A percentile compares a stretch with the other conserved stretches of the same genome.
phyloP scores from a whole-genome alignment of 2,888 invertebrate species.

The Drosophila ustulata region DNA sequence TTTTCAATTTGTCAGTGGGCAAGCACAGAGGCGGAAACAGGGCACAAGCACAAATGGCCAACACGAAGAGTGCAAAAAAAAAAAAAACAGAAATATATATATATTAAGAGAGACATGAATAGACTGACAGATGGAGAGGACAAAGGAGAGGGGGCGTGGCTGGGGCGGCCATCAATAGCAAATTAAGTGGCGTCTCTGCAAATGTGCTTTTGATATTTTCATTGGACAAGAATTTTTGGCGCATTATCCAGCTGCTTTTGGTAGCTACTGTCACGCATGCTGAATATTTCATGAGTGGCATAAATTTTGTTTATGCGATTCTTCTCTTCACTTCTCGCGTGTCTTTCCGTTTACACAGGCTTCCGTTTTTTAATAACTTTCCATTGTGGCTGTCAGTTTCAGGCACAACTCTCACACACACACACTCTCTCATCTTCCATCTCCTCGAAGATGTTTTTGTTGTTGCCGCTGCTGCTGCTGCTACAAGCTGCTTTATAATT shows the following conservation, averaged over 20 bases:
- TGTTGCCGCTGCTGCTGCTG: constrained; percentile 33
- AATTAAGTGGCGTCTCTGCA: constrained; percentile 58
- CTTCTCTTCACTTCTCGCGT: neutral
- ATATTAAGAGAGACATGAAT: constrained; percentile 34
- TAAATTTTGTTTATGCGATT: constrained; percentile 42
- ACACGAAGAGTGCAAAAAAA: constrained; percentile 8
- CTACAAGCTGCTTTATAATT: constrained; percentile 76
- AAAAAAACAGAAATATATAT: constrained; percentile 27
- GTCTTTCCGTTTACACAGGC: constrained; percentile 39
- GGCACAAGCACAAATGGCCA: constrained; percentile 41
- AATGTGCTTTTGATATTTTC: constrained; percentile 73
- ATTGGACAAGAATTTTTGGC: constrained; percentile 56
- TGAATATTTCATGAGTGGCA: constrained; percentile 74
- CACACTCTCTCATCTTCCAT: constrained; percentile 1
- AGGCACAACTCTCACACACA: constrained; percentile 34
- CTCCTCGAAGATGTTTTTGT: constrained; percentile 39
- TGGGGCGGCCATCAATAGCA: constrained; percentile 39
- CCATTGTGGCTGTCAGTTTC: constrained; percentile 69
- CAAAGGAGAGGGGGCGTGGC: constrained; percentile 25
- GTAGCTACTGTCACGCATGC: constrained; percentile 41
- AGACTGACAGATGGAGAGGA: constrained; percentile 8
- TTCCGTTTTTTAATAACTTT: constrained; percentile 72
- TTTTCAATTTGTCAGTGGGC: constrained; percentile 74
- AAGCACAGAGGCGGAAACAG: constrained; percentile 38
- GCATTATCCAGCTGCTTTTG: constrained; percentile 55